A percentile compares a stretch with the other conserved stretches of the same genome.
Conservation (phyloP, 2,888 invertebrate genomes). For the Saturnia japonica region DNA sequence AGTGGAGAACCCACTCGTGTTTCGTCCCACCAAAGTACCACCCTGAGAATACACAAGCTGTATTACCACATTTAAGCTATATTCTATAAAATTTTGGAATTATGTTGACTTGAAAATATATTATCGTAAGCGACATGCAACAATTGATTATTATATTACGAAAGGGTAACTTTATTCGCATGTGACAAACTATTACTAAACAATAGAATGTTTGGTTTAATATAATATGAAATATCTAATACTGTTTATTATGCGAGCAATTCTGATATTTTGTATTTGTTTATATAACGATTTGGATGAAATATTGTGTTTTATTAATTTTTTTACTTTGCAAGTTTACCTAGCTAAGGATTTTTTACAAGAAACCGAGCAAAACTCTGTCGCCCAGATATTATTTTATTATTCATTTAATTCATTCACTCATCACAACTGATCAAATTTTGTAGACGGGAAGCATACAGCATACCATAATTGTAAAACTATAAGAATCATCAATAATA, state of each 20-base stretch:
- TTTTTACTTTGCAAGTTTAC: too few species aligned
- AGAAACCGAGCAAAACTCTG: too few species aligned
- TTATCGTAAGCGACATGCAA: background rate
- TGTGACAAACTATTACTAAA: background rate
- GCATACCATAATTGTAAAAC: too few species aligned
- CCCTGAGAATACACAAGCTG: constrained; percentile 28
- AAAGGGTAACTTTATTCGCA: background rate
- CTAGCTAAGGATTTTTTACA: too few species aligned
- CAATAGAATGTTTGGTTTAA: background rate
- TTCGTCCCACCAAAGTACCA: constrained; percentile 38
- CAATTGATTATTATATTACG: background rate
- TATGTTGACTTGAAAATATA: background rate
- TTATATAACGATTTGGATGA: too few species aligned
- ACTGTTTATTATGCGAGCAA: background rate
- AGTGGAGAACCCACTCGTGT: constrained; percentile 53
- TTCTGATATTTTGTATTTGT: too few species aligned
- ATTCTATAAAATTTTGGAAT: background rate
- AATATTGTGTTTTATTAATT: too few species aligned
- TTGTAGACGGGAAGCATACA: too few species aligned
- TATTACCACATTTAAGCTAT: background rate
- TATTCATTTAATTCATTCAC: too few species aligned
- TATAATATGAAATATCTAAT: background rate
- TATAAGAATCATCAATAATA: too few species aligned
- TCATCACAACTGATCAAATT: too few species aligned
- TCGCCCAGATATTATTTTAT: too few species aligned